phyloP scores from a whole-genome alignment of 2,113 vertebrate genomes.

The Anolis sagrei region DNA sequence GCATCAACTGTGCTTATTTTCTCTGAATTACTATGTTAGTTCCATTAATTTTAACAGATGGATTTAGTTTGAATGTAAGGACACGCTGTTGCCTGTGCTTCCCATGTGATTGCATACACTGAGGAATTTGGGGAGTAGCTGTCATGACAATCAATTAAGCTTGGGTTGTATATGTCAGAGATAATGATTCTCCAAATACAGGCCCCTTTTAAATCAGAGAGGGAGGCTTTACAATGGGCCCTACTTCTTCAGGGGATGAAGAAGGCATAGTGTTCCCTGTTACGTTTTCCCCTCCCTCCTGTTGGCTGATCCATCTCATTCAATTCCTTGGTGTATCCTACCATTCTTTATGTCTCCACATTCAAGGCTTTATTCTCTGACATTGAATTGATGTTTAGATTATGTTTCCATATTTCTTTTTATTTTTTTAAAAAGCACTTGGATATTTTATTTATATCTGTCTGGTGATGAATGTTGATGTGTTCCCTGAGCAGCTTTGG shows the following conservation, averaged over 20 bases:
- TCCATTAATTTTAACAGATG: background rate
- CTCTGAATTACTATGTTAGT: background rate
- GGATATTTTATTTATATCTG: background rate
- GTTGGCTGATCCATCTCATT: background rate
- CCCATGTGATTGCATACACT: background rate
- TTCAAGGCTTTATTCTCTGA: background rate
- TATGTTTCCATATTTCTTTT: too few relatives aligned
- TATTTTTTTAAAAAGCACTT: background rate
- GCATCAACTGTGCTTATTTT: background rate
- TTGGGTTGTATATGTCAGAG: background rate
- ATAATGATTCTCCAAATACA: background rate
- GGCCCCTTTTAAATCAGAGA: background rate
- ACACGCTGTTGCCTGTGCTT: too few relatives aligned
- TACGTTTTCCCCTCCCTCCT: background rate
- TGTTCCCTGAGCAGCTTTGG: background rate
- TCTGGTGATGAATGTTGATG: background rate
- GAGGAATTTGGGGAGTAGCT: background rate
- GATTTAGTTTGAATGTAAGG: background rate
- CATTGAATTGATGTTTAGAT: background rate
- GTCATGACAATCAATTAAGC: too few relatives aligned
- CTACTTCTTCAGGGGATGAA: background rate
- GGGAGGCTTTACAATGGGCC: background rate
- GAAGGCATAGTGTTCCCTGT: background rate
- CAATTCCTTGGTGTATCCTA: too few relatives aligned
- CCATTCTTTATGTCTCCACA: background rate